A percentile compares a stretch with the other conserved stretches of the same genome.
Evolutionary conservation across 2,888 invertebrate genomes (phyloP).

Genomic region (Cyaniris semiargus): DNA sequence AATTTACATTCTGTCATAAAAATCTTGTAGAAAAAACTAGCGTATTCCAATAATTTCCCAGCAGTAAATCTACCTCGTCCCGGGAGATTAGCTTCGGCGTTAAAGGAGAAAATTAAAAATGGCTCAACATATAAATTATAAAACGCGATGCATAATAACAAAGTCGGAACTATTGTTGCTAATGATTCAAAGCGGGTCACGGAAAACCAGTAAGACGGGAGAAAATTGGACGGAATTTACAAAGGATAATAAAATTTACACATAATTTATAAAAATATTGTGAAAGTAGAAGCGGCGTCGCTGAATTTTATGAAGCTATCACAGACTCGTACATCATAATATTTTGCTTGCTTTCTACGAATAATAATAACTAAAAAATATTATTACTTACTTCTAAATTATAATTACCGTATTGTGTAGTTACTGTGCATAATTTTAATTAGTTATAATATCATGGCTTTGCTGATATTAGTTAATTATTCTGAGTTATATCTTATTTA

Average conservation of each 20-base stretch:
- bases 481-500: background rate
- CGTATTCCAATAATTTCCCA: slow-evolving; percentile 27
- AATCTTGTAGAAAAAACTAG: slow-evolving; percentile 13
- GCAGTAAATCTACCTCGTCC: slow-evolving; percentile 17
- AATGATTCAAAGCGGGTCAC: slow-evolving; percentile 26
- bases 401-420: background rate
- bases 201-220: slow-evolving; percentile 17
- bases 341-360: background rate
- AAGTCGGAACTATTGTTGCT: slow-evolving; percentile 29
- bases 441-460: no score
- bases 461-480: no score
- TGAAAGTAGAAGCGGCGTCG: background rate
- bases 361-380: no score
- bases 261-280: slow-evolving; percentile 24
- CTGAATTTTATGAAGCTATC: background rate
- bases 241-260: slow-evolving; percentile 20
- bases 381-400: no score
- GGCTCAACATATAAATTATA: slow-evolving; percentile 29
- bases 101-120: slow-evolving; percentile 31
- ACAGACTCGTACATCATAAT: background rate
- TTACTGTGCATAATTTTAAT: background rate
- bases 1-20: slow-evolving; percentile 24
- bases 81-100: slow-evolving; percentile 28
- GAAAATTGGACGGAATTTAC: slow-evolving; percentile 23
- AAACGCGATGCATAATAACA: slow-evolving; percentile 28